phyloP scores from a whole-genome alignment of 2,888 invertebrate species.

The Unio pictorum region DNA sequence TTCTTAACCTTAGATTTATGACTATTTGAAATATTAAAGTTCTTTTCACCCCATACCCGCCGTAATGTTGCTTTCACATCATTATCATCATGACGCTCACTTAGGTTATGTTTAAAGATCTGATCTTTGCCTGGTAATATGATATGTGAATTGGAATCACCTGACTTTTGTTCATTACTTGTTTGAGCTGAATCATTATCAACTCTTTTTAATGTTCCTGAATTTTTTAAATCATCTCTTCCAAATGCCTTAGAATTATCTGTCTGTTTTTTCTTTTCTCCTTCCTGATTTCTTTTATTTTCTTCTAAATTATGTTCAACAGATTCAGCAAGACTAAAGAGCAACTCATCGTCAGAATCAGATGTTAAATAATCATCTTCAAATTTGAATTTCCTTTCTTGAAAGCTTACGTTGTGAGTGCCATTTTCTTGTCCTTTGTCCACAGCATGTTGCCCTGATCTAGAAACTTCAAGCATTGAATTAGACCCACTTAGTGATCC shows the following conservation, averaged over 20 bases:
- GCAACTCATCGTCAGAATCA: slow-evolving; percentile 31
- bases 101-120: not conserved
- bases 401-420: not conserved
- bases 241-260: not conserved
- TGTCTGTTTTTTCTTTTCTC: slow-evolving; percentile 1
- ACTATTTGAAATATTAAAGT: slow-evolving; percentile 9
- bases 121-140: not conserved
- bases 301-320: not conserved
- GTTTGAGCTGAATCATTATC: not conserved
- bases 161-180: not conserved
- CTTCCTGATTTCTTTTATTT: not conserved
- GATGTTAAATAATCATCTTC: slow-evolving; percentile 30
- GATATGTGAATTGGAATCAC: not conserved
- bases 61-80: slow-evolving; percentile 39
- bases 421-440: not conserved
- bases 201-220: not conserved
- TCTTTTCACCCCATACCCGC: slow-evolving; percentile 43
- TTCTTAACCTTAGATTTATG: slow-evolving; percentile 2
- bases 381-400: not conserved
- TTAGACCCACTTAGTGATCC: no score
- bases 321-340: slow-evolving; percentile 8
- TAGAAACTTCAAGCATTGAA: no score
- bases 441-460: no score
- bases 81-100: slow-evolving; percentile 4
- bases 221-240: not conserved